Base-by-base conservation (phyloP, 2,113 vertebrate genomes). In the Melanostigma gelatinosum region DNA sequence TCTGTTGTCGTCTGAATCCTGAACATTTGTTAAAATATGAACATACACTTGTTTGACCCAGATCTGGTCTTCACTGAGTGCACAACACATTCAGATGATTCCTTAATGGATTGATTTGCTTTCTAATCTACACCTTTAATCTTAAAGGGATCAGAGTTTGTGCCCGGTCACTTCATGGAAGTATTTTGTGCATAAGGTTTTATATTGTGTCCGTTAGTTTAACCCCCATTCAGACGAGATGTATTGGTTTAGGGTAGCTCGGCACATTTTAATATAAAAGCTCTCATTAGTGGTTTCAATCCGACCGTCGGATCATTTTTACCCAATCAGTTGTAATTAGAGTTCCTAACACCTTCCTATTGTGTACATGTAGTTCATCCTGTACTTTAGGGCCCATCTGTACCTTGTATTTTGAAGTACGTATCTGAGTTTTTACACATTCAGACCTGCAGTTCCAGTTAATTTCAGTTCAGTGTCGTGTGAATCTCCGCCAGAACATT, bases 101-200 rank as follows among this genome's bases (percentile, higher is more conserved):
- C 70, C 32, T 0, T 50, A 9, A 80, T 16, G 67, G 48, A 48
- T 24, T 67, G 9, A 79, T 63, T 74, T 83, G 0, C 46, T 80
- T 8, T 69, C 36, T 16, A 40, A 1, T 36, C 27, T 0, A 32
- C 0, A 24, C 10, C 4, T 55, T 50, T 20, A 8, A 24, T 24
- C 24, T 29, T 29, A 52, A 24, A 44, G 12, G 42, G 42, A 15
- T 44, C 8, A 38, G 48, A 52, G 48, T 52, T 9, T 22, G 48
- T 52, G 48, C 48, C 18, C 18, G 15, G 15, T 50, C 46, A 50
- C 16, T 50, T 50, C 46, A 50, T 50, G 46, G 6, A 22, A 27
- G 64, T 82, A 77, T 81, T 77, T 72, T 69, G 79, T 70, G 48
- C 75, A 81, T 72, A 13, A 70, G 54, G 58, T 70, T 16, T 72